These are phyloP conservation scores for Prionailurus viverrinus DNA, from an alignment of 2,113 vertebrate genomes.

Conservation along the genomic window DNA sequence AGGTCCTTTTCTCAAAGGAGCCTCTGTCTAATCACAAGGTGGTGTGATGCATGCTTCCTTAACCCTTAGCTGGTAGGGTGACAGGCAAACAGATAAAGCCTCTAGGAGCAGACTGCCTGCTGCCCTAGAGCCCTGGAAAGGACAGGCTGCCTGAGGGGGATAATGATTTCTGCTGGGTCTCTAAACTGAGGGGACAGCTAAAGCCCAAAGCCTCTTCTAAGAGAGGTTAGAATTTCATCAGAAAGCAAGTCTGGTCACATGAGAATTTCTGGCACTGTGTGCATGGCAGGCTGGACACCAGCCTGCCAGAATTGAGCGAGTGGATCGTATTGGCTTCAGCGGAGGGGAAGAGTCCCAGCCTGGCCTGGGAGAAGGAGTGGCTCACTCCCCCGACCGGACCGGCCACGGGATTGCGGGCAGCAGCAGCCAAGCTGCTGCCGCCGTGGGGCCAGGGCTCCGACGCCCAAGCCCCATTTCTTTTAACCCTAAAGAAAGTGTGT, in stretches of 20 bases:
- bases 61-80: conserved; percentile 45
- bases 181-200: conserved; percentile 74
- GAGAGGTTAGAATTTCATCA: conserved; percentile 91
- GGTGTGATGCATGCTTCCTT: conserved; percentile 1
- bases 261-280: conserved; percentile 88
- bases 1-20: conserved; percentile 61
- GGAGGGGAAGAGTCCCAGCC: conserved; percentile 77
- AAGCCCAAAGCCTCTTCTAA: conserved; percentile 81
- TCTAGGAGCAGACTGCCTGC: conserved; percentile 47
- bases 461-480: conserved; percentile 15
- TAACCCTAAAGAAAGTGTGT: conserved; percentile 54
- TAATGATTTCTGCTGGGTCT: conserved; percentile 74
- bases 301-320: conserved; percentile 81
- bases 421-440: not conserved
- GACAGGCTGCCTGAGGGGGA: conserved; percentile 60
- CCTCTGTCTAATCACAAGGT: conserved; percentile 34
- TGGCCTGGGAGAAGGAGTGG: conserved; percentile 65
- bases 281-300: conserved; percentile 86
- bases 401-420: not conserved
- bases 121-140: conserved; percentile 56
- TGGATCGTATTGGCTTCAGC: conserved; percentile 85
- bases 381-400: not conserved
- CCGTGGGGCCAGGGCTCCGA: not conserved
- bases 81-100: conserved; percentile 40
- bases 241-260: conserved; percentile 90